Evolutionary conservation across 2,888 invertebrate genomes (phyloP).

Genomic region (Microplitis deprimator): DNA sequence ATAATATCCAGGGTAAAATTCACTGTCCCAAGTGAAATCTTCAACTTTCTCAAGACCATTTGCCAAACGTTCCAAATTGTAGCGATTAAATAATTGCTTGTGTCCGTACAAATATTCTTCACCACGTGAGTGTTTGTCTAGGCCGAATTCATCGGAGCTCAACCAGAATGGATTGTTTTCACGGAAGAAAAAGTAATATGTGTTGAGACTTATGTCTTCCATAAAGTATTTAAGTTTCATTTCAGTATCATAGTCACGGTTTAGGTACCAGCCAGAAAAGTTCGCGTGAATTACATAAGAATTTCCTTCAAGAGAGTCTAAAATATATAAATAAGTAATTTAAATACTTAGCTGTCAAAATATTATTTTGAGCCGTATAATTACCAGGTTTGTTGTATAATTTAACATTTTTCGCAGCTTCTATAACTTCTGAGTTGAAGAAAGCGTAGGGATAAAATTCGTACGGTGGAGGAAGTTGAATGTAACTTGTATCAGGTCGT

Average conservation of each 20-base stretch:
- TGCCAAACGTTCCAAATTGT: slow-evolving; percentile 79
- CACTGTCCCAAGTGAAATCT: slow-evolving; percentile 73
- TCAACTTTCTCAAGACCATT: slow-evolving; percentile 77
- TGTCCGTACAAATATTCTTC: slow-evolving; percentile 78
- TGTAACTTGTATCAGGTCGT: slow-evolving; percentile 74
- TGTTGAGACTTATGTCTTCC: slow-evolving; percentile 81
- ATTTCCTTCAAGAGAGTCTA: slow-evolving; percentile 50
- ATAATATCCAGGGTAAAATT: slow-evolving; percentile 74
- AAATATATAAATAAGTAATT: neutral
- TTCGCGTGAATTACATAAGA: slow-evolving; percentile 76
- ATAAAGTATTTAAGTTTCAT: slow-evolving; percentile 79
- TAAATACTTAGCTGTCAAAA: too few species aligned
- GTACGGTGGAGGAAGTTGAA: slow-evolving; percentile 78
- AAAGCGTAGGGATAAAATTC: slow-evolving; percentile 79
- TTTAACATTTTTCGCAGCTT: slow-evolving; percentile 56
- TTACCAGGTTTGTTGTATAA: slow-evolving; percentile 54
- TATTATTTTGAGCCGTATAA: slow-evolving; percentile 25
- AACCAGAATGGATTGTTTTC: slow-evolving; percentile 79
- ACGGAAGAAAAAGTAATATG: slow-evolving; percentile 77
- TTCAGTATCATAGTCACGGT: slow-evolving; percentile 73
- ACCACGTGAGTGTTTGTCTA: slow-evolving; percentile 75
- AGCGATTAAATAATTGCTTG: slow-evolving; percentile 79
- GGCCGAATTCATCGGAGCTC: slow-evolving; percentile 72
- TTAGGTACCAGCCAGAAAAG: slow-evolving; percentile 72
- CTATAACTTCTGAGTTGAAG: slow-evolving; percentile 75